Evolutionary conservation across 2,888 invertebrate species (phyloP).

Genomic region (Drosophila neutralis): DNA sequence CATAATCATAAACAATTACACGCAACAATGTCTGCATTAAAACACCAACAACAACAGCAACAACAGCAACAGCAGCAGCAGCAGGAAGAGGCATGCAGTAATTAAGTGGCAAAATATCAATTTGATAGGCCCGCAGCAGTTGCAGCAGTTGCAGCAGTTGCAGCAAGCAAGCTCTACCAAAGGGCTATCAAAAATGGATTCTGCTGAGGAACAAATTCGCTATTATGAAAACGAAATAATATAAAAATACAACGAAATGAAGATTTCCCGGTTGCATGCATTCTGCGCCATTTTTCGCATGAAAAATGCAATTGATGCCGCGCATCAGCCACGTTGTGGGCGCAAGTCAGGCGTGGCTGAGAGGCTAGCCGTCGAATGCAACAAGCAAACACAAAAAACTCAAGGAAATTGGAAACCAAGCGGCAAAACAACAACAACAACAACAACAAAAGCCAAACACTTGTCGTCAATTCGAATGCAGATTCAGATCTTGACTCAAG

Average conservation of each 20-base stretch:
- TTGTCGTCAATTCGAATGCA: neutral
- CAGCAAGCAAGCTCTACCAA: neutral
- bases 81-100: conserved; percentile 10
- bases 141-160: conserved; percentile 10
- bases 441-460: neutral
- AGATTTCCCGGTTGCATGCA: conserved; percentile 58
- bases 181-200: neutral
- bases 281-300: conserved; percentile 46
- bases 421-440: neutral
- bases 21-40: conserved; percentile 42
- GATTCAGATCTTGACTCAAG: neutral
- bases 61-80: conserved; percentile 12
- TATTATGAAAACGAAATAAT: conserved; percentile 3
- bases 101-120: conserved; percentile 49
- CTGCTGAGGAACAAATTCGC: neutral
- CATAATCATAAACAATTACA: conserved; percentile 60
- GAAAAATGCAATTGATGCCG: conserved; percentile 76
- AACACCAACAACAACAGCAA: conserved; percentile 11
- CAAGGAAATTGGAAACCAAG: conserved; percentile 5
- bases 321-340: conserved; percentile 57
- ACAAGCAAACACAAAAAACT: conserved; percentile 6
- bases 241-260: conserved; percentile 25
- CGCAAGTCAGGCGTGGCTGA: conserved; percentile 50
- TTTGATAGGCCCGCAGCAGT: conserved; percentile 38
- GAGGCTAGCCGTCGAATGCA: conserved; percentile 14